These are phyloP conservation scores for Sinodicranocentrus sp. DNA, from an alignment of 2,888 invertebrate species.

Conservation along the genomic window DNA sequence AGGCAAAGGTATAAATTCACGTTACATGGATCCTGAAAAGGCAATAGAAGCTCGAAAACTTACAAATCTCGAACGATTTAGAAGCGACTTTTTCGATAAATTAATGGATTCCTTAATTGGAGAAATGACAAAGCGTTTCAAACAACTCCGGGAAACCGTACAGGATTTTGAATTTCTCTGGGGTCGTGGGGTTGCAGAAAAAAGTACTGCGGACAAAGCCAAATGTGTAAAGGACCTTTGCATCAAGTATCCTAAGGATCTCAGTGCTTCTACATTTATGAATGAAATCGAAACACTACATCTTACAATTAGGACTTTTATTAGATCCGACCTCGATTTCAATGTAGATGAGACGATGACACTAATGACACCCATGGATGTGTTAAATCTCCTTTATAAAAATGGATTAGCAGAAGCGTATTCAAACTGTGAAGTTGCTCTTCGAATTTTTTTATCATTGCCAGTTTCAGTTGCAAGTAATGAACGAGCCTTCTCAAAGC, in stretches of 20 bases:
- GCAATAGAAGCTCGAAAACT: background rate
- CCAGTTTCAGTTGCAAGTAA: slow-evolving; percentile 35
- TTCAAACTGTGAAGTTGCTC: background rate
- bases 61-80: slow-evolving; percentile 11
- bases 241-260: slow-evolving; percentile 1
- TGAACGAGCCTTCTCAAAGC: slow-evolving; percentile 46
- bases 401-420: background rate
- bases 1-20: background rate
- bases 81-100: slow-evolving; percentile 19
- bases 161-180: slow-evolving; percentile 23
- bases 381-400: slow-evolving; percentile 9
- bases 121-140: slow-evolving; percentile 14
- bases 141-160: background rate
- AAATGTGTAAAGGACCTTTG: slow-evolving; percentile 27
- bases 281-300: slow-evolving; percentile 5
- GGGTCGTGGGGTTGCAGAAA: background rate
- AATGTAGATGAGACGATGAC: too few relatives aligned
- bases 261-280: background rate
- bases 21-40: background rate
- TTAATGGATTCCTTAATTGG: background rate
- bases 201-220: background rate
- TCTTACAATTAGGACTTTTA: too few relatives aligned
- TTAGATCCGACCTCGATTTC: too few relatives aligned
- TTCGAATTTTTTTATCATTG: slow-evolving; percentile 40
- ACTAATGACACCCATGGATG: slow-evolving; percentile 24